Base-by-base conservation (phyloP, 2,888 invertebrate species). In the Dascillus cervinus region DNA sequence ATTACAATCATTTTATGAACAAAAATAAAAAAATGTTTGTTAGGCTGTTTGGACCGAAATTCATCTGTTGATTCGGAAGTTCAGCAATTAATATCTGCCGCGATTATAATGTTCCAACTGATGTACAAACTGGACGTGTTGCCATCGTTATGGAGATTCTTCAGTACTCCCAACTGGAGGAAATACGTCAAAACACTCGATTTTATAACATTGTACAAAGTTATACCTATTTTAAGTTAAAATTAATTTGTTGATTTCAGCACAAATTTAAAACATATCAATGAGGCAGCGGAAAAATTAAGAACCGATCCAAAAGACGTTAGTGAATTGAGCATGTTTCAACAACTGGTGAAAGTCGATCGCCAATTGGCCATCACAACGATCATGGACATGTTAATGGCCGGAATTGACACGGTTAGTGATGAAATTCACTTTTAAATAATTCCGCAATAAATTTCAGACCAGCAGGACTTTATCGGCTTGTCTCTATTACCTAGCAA, bases 351-450 rank as follows among this genome's bases (percentile, higher is more conserved):
- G 9, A 67, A 67, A 4, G 67, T 75, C 11, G 76, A 80, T 49
- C 70, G 72, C 34, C 67, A 66, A 49, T 69, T 78, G 5, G 82
- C 82, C 1, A 52, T 73, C 13, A 69, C 76, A 44, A 79, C 82
- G 75, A 77, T 76, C 1, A 69, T 75, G 43, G 83, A 83, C 55
- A 75, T 82, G 75, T 49, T 83, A 13, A 62, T 74, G 25, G 82
- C 79, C 24, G 82, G 82, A 32, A 71, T 80, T 20, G 83, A 84
- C 54, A 82, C 82, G 30, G 82, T 86, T 62, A 66, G 65, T 27
- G 4, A 17, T 17, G 4, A 6, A 17, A 17, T 17, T 17, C 5
- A 17, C 4, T 17, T 6, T 8, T 17, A 17, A 17, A 17, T 17
- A 17, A 17, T 17, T 17, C 17, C 17, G 8, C 4, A 17, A 6